phyloP scores from a whole-genome alignment of 2,113 vertebrate species.

The Meleagris gallopavo region DNA sequence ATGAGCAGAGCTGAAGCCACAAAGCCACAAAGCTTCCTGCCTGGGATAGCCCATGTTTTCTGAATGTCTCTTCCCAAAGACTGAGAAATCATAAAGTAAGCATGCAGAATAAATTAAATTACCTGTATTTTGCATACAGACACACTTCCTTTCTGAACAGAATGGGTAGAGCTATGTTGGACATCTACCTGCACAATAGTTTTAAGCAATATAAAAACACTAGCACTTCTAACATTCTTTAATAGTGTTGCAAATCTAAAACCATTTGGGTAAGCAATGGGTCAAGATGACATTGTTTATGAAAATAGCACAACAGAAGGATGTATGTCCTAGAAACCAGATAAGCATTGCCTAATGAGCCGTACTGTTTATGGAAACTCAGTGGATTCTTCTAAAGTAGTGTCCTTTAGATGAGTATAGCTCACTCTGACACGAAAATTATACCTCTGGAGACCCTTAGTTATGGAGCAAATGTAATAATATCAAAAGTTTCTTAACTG shows the following conservation, averaged over 20 bases:
- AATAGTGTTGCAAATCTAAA: neutral
- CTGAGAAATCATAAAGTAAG: neutral
- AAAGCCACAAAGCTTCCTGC: neutral
- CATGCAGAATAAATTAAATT: neutral
- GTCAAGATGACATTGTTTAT: too few relatives aligned
- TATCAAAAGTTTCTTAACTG: neutral
- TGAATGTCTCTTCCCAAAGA: neutral
- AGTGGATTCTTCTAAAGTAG: neutral
- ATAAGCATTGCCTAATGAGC: too few relatives aligned
- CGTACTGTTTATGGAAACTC: neutral
- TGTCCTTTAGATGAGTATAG: neutral
- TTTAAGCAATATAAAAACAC: neutral
- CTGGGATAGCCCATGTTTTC: neutral
- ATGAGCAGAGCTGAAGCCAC: rapidly evolving
- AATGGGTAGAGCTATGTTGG: neutral
- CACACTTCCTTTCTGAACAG: neutral
- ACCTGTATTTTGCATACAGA: neutral
- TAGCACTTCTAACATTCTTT: neutral
- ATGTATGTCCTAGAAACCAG: too few relatives aligned
- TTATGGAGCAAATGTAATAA: neutral
- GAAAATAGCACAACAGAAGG: too few relatives aligned
- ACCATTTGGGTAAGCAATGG: too few relatives aligned
- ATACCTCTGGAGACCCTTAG: neutral
- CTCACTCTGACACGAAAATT: too few relatives aligned
- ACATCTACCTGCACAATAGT: neutral